Conservation (phyloP, 2,888 invertebrate genomes). For the Thymelicus acteon region DNA sequence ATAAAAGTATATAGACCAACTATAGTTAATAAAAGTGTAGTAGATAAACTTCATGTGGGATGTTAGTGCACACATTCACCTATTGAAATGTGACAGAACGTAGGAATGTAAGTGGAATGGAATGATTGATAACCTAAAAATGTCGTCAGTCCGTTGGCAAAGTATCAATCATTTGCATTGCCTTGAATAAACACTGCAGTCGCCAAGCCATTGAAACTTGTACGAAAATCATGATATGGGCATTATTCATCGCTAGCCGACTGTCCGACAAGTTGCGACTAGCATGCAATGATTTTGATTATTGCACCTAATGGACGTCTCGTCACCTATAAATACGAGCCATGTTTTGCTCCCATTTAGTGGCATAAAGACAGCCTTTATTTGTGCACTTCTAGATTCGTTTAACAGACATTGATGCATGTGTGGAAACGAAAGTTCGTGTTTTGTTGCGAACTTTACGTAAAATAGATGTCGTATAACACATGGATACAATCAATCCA, state of each 20-base stretch:
- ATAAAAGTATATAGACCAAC: no score
- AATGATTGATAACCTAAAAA: background rate
- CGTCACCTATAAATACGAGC: background rate
- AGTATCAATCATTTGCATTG: conserved; percentile 4
- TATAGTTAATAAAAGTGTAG: no score
- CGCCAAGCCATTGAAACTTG: conserved; percentile 1
- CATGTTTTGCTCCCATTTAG: background rate
- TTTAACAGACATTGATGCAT: background rate
- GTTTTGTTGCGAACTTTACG: no score
- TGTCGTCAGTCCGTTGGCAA: background rate
- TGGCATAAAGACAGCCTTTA: conserved; percentile 3
- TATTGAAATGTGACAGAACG: no score
- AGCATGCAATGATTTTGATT: background rate
- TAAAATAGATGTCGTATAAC: no score
- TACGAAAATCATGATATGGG: background rate
- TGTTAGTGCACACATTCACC: no score
- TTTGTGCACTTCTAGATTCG: background rate
- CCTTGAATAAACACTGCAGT: background rate
- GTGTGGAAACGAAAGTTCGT: background rate
- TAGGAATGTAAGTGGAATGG: background rate
- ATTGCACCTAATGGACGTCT: background rate
- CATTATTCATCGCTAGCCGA: background rate
- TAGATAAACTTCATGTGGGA: no score
- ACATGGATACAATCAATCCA: no score
- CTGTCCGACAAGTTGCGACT: background rate